Evolutionary conservation across 2,797 vertebrate genomes (phyloP).

Genomic region (Silurus lanzhouensis): DNA sequence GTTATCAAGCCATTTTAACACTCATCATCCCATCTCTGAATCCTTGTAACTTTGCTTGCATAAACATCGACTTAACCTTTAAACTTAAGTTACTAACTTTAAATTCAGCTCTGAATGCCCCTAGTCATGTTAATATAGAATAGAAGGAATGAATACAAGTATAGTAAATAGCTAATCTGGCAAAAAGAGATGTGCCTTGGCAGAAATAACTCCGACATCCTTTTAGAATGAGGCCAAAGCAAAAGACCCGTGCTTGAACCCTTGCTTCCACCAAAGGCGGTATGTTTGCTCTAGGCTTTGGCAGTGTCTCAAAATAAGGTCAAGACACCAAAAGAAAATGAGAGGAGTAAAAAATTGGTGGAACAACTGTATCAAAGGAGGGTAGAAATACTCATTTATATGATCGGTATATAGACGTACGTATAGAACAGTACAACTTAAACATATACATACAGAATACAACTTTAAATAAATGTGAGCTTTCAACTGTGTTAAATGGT

Average conservation of each 20-base stretch:
- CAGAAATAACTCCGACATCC: constrained; percentile 52
- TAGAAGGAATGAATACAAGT: constrained; percentile 16
- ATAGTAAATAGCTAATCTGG: constrained; percentile 28
- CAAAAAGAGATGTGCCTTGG: constrained; percentile 35
- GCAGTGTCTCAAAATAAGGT: constrained; percentile 68
- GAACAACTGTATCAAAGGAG: background rate
- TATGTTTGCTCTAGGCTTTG: constrained; percentile 67
- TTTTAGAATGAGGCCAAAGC: constrained; percentile 54
- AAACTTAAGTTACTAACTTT: background rate
- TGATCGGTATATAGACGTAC: background rate
- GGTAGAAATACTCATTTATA: background rate
- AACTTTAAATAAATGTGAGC: too few relatives aligned
- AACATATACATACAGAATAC: background rate
- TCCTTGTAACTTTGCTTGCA: background rate
- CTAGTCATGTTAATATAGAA: background rate
- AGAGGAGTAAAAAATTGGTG: constrained; percentile 31
- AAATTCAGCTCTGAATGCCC: background rate
- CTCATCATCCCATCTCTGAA: background rate
- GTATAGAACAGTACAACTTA: too few relatives aligned
- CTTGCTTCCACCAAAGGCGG: constrained; percentile 58
- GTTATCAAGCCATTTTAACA: background rate
- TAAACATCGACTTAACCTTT: background rate
- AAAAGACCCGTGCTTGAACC: constrained; percentile 61
- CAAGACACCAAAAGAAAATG: constrained; percentile 65
- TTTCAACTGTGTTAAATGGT: too few relatives aligned